Evolutionary conservation across 2,888 invertebrate genomes (phyloP).

Genomic region (Zootermopsis nevadensis): DNA sequence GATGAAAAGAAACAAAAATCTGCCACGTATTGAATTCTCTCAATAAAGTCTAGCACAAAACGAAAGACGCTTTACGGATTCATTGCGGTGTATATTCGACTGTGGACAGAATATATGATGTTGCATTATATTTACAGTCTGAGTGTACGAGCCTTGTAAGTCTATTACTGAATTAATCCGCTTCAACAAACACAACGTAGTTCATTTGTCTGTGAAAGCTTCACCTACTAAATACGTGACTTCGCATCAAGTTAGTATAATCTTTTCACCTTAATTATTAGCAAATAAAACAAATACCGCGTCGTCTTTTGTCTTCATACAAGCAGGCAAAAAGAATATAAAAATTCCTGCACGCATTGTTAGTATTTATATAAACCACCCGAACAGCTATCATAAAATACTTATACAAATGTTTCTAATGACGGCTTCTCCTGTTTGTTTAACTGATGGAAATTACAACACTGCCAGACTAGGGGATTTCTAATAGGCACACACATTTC

Average conservation of each 20-base stretch:
- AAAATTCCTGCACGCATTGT: not conserved
- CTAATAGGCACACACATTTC: not conserved
- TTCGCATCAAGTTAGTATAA: not conserved
- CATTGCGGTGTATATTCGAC: no score
- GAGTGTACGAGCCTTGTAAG: not conserved
- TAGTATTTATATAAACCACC: not conserved
- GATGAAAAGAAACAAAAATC: no score
- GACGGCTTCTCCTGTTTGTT: not conserved
- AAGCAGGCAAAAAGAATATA: not conserved
- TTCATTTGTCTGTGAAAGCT: not conserved
- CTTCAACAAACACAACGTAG: not conserved
- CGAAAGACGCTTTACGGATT: no score
- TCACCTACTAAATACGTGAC: constrained; percentile 14
- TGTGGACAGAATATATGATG: no score
- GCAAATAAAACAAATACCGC: not conserved
- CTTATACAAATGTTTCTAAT: constrained; percentile 9
- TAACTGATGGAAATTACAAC: not conserved
- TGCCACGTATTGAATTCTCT: no score
- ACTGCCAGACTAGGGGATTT: not conserved
- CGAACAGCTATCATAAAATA: not conserved
- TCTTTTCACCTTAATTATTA: constrained; percentile 19
- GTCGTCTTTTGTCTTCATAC: not conserved
- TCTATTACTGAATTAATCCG: not conserved
- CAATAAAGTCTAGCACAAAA: no score
- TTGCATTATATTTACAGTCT: not conserved